A percentile compares a stretch with the other conserved stretches of the same genome.
Conservation (phyloP, 1,140 invertebrate species). For the Plodia interpunctella region DNA sequence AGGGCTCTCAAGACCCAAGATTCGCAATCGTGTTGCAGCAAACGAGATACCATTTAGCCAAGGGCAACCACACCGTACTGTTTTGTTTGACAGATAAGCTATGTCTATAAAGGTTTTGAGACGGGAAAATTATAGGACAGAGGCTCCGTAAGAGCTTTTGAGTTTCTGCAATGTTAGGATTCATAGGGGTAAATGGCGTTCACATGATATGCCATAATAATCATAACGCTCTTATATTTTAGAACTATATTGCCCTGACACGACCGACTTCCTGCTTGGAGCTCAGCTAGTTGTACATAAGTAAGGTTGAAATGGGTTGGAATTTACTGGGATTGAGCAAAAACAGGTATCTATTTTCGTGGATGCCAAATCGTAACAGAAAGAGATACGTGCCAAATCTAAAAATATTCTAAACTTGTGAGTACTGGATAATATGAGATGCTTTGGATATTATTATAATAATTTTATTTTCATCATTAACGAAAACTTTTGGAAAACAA, state of each 20-base stretch:
- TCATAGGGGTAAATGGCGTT: conserved; percentile 8
- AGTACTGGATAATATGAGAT: too few species aligned
- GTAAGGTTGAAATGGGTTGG: conserved; percentile 3
- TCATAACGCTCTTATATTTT: not conserved
- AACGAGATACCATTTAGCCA: conserved; percentile 66
- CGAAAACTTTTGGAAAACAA: too few species aligned
- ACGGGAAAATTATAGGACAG: conserved; percentile 46
- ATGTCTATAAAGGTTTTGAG: conserved; percentile 37
- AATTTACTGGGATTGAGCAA: conserved; percentile 4
- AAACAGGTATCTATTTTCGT: conserved; percentile 1
- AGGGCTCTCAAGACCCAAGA: conserved; percentile 48
- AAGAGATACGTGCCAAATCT: too few species aligned
- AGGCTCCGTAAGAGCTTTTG: conserved; percentile 22
- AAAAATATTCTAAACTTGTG: too few species aligned
- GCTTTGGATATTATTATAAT: too few species aligned
- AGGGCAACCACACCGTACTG: conserved; percentile 43
- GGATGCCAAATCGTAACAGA: not conserved
- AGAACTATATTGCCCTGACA: not conserved
- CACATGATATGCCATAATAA: conserved; percentile 2
- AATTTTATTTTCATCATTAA: too few species aligned
- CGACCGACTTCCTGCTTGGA: not conserved
- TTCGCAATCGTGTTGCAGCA: conserved; percentile 60
- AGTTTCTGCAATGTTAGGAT: conserved; percentile 9
- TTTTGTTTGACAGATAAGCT: conserved; percentile 40
- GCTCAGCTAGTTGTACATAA: not conserved